Percentiles rank a stretch among this genome's conserved stretches.
These are phyloP conservation scores for cattle (Bos taurus) DNA, from an alignment of 2,113 vertebrate genomes.

Conservation along the genomic window ARS-UCD2.0 NC_037334.1:39716501-39717000, in stretches of 20 bases:
- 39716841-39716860: background rate
- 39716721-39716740: background rate
- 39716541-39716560: background rate
- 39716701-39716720: constrained; percentile 4
- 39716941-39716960: background rate
- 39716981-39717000: too few species aligned
- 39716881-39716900: background rate
- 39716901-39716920: background rate
- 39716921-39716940: background rate
- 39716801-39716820: background rate
- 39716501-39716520: background rate
- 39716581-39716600: background rate
- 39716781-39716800: background rate
- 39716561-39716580: background rate
- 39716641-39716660: background rate
- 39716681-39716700: background rate
- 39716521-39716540: background rate
- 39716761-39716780: background rate
- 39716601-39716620: background rate
- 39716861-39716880: background rate
- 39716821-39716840: background rate
- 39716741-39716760: background rate
- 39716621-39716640: background rate
- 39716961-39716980: background rate
- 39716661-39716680: background rate